phyloP scores from a whole-genome alignment of 2,113 vertebrate species.

The Elephantulus edwardii region DNA sequence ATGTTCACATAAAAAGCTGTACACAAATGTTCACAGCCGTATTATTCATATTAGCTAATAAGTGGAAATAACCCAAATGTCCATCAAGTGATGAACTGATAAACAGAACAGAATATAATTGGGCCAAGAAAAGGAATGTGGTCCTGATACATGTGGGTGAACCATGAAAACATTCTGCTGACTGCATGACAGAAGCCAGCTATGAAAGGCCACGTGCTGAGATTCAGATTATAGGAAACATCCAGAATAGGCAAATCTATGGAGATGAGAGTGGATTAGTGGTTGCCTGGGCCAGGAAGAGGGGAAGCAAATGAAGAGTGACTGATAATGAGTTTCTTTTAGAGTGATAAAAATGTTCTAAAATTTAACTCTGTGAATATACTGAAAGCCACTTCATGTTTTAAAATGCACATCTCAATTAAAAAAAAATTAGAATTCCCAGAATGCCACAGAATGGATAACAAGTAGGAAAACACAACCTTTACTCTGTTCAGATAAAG shows the following conservation, averaged over 20 bases:
- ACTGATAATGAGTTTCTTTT: neutral
- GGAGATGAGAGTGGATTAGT: neutral
- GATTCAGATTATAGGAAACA: neutral
- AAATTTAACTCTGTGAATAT: neutral
- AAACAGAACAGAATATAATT: no score
- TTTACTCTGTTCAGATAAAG: slow-evolving; percentile 7
- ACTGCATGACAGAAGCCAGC: neutral
- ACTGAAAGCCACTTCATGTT: neutral
- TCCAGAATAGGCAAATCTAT: neutral
- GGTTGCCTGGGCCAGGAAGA: neutral
- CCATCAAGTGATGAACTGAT: neutral
- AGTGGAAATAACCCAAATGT: neutral
- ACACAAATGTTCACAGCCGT: neutral
- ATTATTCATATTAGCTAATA: neutral
- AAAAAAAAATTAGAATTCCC: neutral
- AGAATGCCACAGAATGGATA: neutral
- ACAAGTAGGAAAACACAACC: neutral
- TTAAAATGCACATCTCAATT: neutral
- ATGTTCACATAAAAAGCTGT: neutral
- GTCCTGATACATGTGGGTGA: neutral
- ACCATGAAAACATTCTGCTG: neutral
- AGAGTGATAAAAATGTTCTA: slow-evolving; percentile 26
- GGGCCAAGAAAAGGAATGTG: no score
- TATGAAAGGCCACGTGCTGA: neutral
- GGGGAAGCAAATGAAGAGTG: neutral